Percentiles rank a stretch among this genome's conserved stretches.
Conservation (phyloP, 2,113 vertebrate genomes). For the Grammatotria lemairii region DNA sequence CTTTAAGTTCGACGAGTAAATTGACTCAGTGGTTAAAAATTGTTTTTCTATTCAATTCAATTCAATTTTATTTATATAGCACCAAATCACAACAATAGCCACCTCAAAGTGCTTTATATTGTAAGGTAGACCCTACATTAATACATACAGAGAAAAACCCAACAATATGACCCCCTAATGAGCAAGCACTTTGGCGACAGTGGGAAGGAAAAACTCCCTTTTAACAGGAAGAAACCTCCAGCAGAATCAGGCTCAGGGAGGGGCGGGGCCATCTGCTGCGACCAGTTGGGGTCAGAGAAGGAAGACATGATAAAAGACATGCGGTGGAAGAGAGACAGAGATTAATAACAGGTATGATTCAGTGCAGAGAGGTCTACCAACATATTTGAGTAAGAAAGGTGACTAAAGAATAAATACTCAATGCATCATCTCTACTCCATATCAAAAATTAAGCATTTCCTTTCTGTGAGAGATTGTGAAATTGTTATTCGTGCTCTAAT, state of each 20-base stretch:
- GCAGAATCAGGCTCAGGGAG: background rate
- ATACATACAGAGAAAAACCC: background rate
- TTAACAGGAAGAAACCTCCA: background rate
- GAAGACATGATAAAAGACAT: background rate
- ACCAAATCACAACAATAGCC: background rate
- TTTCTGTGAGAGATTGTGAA: background rate
- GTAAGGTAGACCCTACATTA: background rate
- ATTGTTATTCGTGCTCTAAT: background rate
- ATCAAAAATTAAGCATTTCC: background rate
- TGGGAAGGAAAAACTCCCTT: background rate
- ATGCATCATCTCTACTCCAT: background rate
- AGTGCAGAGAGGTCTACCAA: background rate
- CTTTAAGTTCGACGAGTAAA: background rate
- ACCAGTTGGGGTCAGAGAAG: fast-evolving
- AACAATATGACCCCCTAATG: background rate
- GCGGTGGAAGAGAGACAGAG: background rate
- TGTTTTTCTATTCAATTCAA: background rate
- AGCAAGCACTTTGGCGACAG: background rate
- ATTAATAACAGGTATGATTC: background rate
- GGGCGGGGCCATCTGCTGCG: background rate
- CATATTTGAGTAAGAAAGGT: background rate
- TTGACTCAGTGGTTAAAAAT: background rate
- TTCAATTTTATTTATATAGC: background rate
- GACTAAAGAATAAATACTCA: background rate
- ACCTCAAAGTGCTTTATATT: background rate